Conservation (phyloP, 2,113 vertebrate genomes). For the Calonectris borealis region DNA sequence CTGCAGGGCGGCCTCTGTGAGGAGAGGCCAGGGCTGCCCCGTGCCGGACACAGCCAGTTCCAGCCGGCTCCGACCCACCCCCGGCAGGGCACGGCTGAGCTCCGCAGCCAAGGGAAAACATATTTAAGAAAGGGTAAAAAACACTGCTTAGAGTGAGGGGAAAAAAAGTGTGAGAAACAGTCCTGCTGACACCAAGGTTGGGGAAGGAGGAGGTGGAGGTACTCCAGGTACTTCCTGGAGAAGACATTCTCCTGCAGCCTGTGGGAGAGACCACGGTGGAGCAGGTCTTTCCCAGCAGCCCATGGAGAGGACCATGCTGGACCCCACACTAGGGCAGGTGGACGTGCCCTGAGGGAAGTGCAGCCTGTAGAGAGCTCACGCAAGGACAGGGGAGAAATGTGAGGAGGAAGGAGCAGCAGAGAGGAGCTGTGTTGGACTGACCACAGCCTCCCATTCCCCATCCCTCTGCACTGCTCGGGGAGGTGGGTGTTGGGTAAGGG, state of each 20-base stretch:
- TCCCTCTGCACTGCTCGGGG: rapidly evolving
- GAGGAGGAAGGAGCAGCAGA: not conserved
- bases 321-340: not conserved
- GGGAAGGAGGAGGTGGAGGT: not conserved
- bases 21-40: rapidly evolving
- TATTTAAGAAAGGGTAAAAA: not conserved
- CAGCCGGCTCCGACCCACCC: not conserved
- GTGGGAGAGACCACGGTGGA: not conserved
- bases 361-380: rapidly evolving
- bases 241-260: not conserved
- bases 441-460: not conserved
- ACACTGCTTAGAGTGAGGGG: not conserved
- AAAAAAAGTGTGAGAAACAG: not conserved
- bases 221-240: not conserved
- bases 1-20: too few species aligned
- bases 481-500: not conserved
- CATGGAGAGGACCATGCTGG: too few species aligned
- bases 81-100: rapidly evolving
- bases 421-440: not conserved
- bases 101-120: rapidly evolving
- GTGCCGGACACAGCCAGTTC: rapidly evolving
- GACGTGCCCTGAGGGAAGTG: not conserved
- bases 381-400: not conserved
- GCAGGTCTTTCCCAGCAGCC: not conserved
- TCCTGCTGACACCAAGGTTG: not conserved